Evolutionary conservation across 1,140 invertebrate species (phyloP).

Genomic region (Holotrichia oblita): DNA sequence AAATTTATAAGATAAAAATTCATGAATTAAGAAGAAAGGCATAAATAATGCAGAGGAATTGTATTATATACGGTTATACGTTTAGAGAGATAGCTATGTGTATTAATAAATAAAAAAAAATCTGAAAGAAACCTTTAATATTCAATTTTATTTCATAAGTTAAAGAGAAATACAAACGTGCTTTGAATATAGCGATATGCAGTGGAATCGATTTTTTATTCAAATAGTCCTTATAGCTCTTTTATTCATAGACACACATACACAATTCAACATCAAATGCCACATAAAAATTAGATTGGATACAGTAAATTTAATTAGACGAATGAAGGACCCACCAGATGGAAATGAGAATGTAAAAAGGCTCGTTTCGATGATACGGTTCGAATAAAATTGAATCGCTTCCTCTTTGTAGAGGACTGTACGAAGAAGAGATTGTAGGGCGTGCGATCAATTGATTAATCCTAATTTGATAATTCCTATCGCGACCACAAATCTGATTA

Average conservation of each 20-base stretch:
- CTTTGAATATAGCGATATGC: not conserved
- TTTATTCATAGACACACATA: not conserved
- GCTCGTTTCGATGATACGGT: not conserved
- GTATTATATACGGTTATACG: not conserved
- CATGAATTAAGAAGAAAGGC: slow-evolving; percentile 18
- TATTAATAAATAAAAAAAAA: slow-evolving; percentile 4
- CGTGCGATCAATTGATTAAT: slow-evolving; percentile 29
- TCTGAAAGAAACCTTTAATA: slow-evolving; percentile 20
- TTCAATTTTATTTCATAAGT: slow-evolving; percentile 15
- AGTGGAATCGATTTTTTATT: not conserved
- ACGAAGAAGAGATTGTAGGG: not conserved
- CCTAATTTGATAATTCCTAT: slow-evolving; percentile 35
- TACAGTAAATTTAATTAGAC: slow-evolving; percentile 15
- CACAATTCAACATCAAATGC: not conserved
- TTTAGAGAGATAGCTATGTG: not conserved
- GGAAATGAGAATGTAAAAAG: not conserved
- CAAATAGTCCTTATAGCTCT: not conserved
- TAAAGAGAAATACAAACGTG: not conserved
- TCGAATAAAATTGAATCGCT: not conserved
- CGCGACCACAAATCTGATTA: slow-evolving; percentile 31
- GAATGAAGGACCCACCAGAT: not conserved
- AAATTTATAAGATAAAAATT: not conserved
- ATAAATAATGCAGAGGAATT: slow-evolving; percentile 2
- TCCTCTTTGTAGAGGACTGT: not conserved
- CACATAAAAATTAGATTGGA: slow-evolving; percentile 27